phyloP scores from a whole-genome alignment of 2,888 invertebrate species.

The Theristus sp. region DNA sequence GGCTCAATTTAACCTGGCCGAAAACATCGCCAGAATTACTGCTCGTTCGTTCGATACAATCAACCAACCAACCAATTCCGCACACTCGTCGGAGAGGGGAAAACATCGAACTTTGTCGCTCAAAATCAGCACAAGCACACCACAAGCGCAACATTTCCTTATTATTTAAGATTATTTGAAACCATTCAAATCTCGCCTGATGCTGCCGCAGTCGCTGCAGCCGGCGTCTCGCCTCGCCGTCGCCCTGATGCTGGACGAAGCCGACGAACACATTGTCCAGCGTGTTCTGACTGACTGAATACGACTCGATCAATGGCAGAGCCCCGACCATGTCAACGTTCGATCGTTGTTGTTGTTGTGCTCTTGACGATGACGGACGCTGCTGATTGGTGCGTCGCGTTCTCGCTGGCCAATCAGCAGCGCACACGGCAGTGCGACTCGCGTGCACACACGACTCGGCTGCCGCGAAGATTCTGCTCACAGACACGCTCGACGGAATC shows the following conservation, averaged over 20 bases:
- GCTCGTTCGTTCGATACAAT: no score
- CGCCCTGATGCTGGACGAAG: slow-evolving; percentile 8
- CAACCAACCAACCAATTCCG: no score
- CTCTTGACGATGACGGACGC: no score
- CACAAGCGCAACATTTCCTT: no score
- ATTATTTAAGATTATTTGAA: no score
- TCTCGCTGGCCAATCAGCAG: neutral
- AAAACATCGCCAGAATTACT: no score
- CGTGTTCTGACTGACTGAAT: slow-evolving; percentile 8
- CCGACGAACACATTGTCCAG: slow-evolving; percentile 9
- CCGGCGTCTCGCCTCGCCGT: neutral
- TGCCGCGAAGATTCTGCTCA: neutral
- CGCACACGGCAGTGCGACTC: neutral
- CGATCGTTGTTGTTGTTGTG: no score
- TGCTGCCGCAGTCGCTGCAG: neutral
- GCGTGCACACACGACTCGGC: neutral
- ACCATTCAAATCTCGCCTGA: no score
- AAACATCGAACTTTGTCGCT: no score
- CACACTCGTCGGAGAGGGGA: no score
- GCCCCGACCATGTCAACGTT: neutral
- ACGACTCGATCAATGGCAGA: slow-evolving; percentile 3
- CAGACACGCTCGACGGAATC: slow-evolving; percentile 1
- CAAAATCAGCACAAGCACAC: no score
- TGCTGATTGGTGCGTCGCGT: neutral
- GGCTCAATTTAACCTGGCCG: no score